These are phyloP conservation scores for Campoplex nolae DNA, from an alignment of 2,888 invertebrate genomes.

Conservation along the genomic window DNA sequence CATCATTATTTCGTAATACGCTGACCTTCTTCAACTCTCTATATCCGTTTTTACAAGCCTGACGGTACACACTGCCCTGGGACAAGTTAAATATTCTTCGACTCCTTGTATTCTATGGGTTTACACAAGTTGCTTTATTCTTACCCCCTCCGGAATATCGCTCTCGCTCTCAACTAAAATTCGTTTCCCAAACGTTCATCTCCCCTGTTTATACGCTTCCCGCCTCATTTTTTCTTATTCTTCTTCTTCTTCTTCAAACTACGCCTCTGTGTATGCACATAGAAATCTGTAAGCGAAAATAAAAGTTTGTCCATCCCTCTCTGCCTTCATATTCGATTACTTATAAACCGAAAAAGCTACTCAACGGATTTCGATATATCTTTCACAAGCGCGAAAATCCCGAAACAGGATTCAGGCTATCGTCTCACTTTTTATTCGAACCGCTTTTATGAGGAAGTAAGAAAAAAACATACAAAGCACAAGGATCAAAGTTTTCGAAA, in stretches of 20 bases:
- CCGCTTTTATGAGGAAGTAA: too few species aligned
- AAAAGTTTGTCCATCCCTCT: background rate
- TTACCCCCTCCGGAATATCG: constrained; percentile 11
- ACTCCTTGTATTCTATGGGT: constrained; percentile 35
- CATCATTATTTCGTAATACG: constrained; percentile 66
- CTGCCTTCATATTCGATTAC: background rate
- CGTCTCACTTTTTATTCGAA: background rate
- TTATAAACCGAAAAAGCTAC: background rate
- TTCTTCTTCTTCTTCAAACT: background rate
- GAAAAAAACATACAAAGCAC: too few species aligned
- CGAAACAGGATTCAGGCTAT: background rate
- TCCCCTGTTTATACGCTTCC: background rate
- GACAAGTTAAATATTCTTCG: constrained; percentile 63
- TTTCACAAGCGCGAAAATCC: background rate
- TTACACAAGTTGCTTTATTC: constrained; percentile 44
- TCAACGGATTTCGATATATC: background rate
- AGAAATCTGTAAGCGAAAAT: background rate
- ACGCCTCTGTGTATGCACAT: background rate
- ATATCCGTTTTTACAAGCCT: constrained; percentile 57
- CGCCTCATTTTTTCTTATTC: background rate
- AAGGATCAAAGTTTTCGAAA: too few species aligned
- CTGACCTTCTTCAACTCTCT: constrained; percentile 51
- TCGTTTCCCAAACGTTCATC: constrained; percentile 36
- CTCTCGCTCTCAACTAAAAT: constrained; percentile 42
- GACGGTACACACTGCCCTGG: constrained; percentile 40